Evolutionary conservation across 2,797 vertebrate species (phyloP).

Genomic region (Malurus splendens): DNA sequence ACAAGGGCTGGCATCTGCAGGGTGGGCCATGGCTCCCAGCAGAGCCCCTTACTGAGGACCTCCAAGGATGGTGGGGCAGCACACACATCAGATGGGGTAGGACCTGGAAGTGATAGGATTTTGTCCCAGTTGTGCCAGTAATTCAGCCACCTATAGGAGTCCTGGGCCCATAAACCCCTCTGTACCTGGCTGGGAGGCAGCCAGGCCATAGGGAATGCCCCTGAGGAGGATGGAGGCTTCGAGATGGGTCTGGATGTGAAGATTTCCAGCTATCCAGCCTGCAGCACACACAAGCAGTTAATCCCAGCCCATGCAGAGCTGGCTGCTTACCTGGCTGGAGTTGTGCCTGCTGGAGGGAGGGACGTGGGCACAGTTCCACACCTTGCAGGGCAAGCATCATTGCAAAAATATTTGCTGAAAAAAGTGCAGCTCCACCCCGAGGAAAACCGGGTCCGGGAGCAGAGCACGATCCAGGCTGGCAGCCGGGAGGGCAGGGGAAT

Average conservation of each 20-base stretch:
- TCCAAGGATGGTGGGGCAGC: neutral
- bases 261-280: neutral
- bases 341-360: constrained; percentile 17
- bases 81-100: neutral
- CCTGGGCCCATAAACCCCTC: fast-evolving
- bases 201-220: fast-evolving
- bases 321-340: constrained; percentile 47
- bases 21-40: neutral
- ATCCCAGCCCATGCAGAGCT: neutral
- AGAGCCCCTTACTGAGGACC: neutral
- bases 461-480: neutral
- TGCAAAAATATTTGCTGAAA: constrained; percentile 58
- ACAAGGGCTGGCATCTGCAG: neutral
- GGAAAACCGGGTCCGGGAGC: neutral
- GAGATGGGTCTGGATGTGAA: neutral
- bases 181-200: neutral
- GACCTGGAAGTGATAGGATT: neutral
- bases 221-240: neutral
- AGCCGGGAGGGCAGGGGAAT: neutral
- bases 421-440: constrained; percentile 45
- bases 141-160: fast-evolving
- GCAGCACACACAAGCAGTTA: neutral
- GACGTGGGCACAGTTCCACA: neutral
- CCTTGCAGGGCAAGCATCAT: constrained; percentile 33
- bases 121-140: neutral